These are phyloP conservation scores for Phasianus colchicus DNA, from an alignment of 2,113 vertebrate species.

Conservation along the genomic window DNA sequence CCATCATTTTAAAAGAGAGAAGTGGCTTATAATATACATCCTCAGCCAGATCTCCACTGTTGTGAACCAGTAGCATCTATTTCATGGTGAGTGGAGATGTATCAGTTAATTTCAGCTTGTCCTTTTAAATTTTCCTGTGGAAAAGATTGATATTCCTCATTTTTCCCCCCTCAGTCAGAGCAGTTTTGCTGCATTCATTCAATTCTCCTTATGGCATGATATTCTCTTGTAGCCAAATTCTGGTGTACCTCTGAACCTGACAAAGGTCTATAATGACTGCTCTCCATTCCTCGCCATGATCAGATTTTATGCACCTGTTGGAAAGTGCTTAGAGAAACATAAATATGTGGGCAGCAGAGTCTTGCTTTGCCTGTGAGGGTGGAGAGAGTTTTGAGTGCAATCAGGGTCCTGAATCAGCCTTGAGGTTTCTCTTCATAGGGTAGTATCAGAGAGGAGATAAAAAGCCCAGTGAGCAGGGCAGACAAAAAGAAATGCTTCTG, in stretches of 20 bases:
- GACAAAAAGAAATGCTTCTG: background rate
- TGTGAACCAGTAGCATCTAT: background rate
- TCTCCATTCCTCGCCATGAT: background rate
- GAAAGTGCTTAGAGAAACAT: background rate
- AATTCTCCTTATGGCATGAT: background rate
- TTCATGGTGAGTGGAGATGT: background rate
- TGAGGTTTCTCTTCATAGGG: background rate
- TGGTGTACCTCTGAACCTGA: background rate
- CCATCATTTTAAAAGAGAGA: background rate
- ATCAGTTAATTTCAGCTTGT: background rate
- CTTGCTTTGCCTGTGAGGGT: background rate
- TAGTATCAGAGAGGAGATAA: background rate
- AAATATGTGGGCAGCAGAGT: background rate
- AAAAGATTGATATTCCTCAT: background rate
- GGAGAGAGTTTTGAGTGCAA: background rate
- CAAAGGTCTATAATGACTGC: background rate
- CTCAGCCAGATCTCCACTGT: background rate
- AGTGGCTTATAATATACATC: background rate
- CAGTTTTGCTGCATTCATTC: background rate
- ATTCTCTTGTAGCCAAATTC: background rate
- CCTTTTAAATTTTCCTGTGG: background rate
- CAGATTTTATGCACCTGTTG: background rate
- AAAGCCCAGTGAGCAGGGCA: background rate
- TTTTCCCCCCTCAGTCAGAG: background rate
- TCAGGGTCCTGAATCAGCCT: background rate